These are phyloP conservation scores for Drosophila pseudotalamancana DNA, from an alignment of 2,888 invertebrate species.

Conservation along the genomic window DNA sequence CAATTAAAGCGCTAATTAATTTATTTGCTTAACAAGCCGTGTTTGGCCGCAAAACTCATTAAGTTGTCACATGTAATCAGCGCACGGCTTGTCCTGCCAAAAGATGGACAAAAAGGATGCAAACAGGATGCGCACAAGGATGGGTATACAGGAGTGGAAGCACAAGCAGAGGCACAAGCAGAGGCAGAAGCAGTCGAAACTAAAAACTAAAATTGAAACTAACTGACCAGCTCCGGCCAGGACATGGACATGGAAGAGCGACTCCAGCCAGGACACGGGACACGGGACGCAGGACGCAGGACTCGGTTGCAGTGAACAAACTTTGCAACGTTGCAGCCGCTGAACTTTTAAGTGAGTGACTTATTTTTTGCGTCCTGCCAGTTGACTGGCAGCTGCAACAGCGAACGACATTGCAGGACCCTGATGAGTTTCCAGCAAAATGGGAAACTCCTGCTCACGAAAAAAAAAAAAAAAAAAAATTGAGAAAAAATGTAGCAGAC, in stretches of 20 bases:
- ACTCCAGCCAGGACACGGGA: slow-evolving; percentile 10
- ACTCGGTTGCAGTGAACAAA: slow-evolving; percentile 54
- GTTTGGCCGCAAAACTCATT: slow-evolving; percentile 79
- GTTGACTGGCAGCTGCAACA: slow-evolving; percentile 40
- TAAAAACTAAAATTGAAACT: slow-evolving; percentile 76
- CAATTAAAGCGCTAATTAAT: slow-evolving; percentile 78
- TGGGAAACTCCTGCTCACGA: no score
- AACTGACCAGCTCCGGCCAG: slow-evolving; percentile 61
- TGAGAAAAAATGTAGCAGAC: background rate
- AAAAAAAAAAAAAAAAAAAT: background rate
- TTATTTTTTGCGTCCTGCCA: slow-evolving; percentile 63
- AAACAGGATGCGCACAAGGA: background rate
- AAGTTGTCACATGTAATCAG: slow-evolving; percentile 79
- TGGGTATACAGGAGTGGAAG: slow-evolving; percentile 17
- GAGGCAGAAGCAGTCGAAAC: slow-evolving; percentile 9
- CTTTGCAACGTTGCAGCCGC: slow-evolving; percentile 70
- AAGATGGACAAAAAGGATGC: slow-evolving; percentile 1
- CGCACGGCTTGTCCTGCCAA: slow-evolving; percentile 53
- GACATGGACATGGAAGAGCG: slow-evolving; percentile 28
- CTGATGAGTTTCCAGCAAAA: slow-evolving; percentile 50
- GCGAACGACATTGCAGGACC: slow-evolving; percentile 7
- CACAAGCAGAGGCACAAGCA: background rate
- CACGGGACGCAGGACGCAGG: slow-evolving; percentile 3
- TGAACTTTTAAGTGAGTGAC: slow-evolving; percentile 79
- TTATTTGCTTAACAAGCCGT: slow-evolving; percentile 78